Evolutionary conservation across 1,140 invertebrate species (phyloP).

Genomic region (Polypedilum pembai): DNA sequence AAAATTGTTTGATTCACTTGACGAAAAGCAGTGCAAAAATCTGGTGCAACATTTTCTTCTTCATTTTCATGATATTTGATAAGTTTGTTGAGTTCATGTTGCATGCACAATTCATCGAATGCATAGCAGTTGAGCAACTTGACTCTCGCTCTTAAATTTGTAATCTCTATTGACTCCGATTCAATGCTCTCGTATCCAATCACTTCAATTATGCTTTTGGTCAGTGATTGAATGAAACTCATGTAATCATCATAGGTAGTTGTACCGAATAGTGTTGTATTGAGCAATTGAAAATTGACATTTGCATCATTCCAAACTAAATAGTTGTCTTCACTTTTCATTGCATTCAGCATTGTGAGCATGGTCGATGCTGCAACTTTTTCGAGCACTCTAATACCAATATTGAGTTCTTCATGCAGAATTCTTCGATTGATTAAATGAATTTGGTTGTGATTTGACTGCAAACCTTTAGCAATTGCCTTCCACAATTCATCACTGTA

Average conservation of each 20-base stretch:
- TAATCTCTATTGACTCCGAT: not conserved
- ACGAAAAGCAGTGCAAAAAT: not conserved
- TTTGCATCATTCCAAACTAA: not conserved
- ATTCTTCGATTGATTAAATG: slow-evolving; percentile 53
- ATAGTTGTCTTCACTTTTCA: not conserved
- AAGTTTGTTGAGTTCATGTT: not conserved
- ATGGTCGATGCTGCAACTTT: not conserved
- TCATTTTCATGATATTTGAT: slow-evolving; percentile 8
- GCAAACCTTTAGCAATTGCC: slow-evolving; percentile 43
- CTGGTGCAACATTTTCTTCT: not conserved
- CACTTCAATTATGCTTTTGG: not conserved
- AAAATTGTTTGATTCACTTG: not conserved
- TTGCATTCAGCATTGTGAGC: not conserved
- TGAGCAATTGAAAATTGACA: not conserved
- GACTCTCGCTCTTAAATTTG: not conserved
- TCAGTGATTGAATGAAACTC: not conserved
- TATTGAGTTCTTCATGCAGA: not conserved
- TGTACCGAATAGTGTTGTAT: not conserved
- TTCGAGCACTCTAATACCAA: not conserved
- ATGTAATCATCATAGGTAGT: not conserved
- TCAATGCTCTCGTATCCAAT: not conserved
- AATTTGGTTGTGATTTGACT: slow-evolving; percentile 44
- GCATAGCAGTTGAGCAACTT: not conserved
- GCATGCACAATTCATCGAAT: not conserved
- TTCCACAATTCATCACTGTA: slow-evolving; percentile 49